Percentiles rank a stretch among this genome's conserved stretches.
These are phyloP conservation scores for Clarias gariepinus DNA, from an alignment of 2,113 vertebrate genomes.

Conservation along the genomic window DNA sequence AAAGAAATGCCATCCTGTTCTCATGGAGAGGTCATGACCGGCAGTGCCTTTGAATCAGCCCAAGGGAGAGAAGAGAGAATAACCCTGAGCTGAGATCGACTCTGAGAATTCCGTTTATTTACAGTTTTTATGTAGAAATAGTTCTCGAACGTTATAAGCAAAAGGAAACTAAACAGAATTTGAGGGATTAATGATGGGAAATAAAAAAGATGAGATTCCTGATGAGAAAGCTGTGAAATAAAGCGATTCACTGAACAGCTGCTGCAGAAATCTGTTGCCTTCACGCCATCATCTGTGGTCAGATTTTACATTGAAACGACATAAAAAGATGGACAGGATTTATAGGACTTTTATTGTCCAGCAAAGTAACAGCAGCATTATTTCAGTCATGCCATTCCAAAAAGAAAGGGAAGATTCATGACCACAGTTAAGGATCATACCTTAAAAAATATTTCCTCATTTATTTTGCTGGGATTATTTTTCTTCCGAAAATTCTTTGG, in stretches of 20 bases:
- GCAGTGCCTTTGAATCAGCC: constrained; percentile 4
- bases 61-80: constrained; percentile 21
- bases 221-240: constrained; percentile 19
- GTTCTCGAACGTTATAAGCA: constrained; percentile 13
- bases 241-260: constrained; percentile 3
- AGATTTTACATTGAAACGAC: neutral
- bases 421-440: neutral
- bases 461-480: neutral
- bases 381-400: neutral
- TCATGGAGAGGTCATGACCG: constrained; percentile 34
- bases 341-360: neutral
- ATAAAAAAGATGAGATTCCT: neutral
- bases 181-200: constrained; percentile 31
- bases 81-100: neutral
- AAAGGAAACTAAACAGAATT: constrained; percentile 33
- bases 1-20: constrained; percentile 21
- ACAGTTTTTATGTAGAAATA: constrained; percentile 26
- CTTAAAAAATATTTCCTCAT: neutral
- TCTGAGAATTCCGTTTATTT: constrained; percentile 17
- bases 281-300: neutral
- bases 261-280: constrained; percentile 10
- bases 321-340: neutral
- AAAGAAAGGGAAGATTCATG: neutral
- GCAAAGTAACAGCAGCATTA: neutral
- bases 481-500: neutral